These are phyloP conservation scores for Myathropa florea DNA, from an alignment of 2,888 invertebrate species.

Conservation along the genomic window DNA sequence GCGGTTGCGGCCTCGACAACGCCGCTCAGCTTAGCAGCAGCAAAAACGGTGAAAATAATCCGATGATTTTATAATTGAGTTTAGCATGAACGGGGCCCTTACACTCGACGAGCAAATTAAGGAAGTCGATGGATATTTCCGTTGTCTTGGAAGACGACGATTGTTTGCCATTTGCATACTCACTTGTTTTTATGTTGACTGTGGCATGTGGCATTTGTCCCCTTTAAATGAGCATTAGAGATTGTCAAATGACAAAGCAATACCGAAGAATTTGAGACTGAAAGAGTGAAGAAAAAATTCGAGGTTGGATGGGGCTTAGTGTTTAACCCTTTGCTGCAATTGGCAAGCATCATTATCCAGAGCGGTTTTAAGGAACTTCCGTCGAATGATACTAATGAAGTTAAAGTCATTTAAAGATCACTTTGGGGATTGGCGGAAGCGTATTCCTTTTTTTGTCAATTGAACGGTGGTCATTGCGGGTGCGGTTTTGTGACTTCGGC, in stretches of 20 bases:
- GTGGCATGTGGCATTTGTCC: conserved; percentile 60
- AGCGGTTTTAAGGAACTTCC: background rate
- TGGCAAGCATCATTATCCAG: conserved; percentile 1
- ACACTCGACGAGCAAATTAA: conserved; percentile 55
- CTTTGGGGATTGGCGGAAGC: no score
- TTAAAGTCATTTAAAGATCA: background rate
- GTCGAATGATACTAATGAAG: background rate
- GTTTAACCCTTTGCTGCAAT: conserved; percentile 6
- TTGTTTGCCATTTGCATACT: conserved; percentile 51
- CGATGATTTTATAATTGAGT: conserved; percentile 72
- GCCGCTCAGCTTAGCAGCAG: conserved; percentile 13
- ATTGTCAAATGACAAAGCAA: conserved; percentile 53
- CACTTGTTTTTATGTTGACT: conserved; percentile 56
- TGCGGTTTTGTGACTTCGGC: no score
- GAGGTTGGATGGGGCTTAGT: background rate
- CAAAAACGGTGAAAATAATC: conserved; percentile 71
- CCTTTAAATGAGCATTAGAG: conserved; percentile 58
- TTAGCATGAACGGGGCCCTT: conserved; percentile 61
- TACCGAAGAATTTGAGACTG: conserved; percentile 22
- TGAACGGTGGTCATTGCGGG: no score
- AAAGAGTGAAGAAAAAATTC: background rate
- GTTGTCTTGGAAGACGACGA: conserved; percentile 66
- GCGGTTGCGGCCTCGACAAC: conserved; percentile 54
- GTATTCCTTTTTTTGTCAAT: no score
- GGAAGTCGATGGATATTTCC: conserved; percentile 65